Evolutionary conservation across 1,140 invertebrate genomes (phyloP).

Genomic region (Drosophila murphyi): DNA sequence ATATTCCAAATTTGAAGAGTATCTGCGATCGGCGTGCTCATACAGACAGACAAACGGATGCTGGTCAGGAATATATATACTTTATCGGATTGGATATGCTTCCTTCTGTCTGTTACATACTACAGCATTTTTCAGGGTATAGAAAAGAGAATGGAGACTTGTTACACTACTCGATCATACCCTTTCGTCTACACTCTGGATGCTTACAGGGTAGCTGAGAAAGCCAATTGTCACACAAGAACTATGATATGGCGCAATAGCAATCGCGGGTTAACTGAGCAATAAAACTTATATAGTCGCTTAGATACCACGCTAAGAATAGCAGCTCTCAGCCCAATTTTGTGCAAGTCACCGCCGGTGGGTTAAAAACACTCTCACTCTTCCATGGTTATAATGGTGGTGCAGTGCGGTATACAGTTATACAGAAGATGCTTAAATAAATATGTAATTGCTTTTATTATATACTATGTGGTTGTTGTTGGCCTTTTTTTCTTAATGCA

Average conservation of each 20-base stretch:
- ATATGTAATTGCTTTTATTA: conserved; percentile 11
- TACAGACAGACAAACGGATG: too few species aligned
- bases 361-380: conserved; percentile 5
- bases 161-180: too few species aligned
- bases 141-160: too few species aligned
- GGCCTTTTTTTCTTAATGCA: too few species aligned
- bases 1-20: too few species aligned
- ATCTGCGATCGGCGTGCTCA: too few species aligned
- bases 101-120: too few species aligned
- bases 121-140: too few species aligned
- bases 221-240: not conserved
- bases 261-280: not conserved
- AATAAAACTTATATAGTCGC: conserved; percentile 22
- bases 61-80: too few species aligned
- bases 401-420: conserved; percentile 12
- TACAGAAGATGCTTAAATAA: not conserved
- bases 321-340: not conserved
- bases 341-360: conserved; percentile 33
- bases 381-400: not conserved
- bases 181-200: too few species aligned
- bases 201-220: not conserved
- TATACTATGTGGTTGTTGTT: not conserved
- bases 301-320: conserved; percentile 18
- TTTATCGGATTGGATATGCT: too few species aligned
- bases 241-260: not conserved